These are phyloP conservation scores for Tachyglossus aculeatus DNA, from an alignment of 2,797 vertebrate genomes.

Conservation along the genomic window DNA sequence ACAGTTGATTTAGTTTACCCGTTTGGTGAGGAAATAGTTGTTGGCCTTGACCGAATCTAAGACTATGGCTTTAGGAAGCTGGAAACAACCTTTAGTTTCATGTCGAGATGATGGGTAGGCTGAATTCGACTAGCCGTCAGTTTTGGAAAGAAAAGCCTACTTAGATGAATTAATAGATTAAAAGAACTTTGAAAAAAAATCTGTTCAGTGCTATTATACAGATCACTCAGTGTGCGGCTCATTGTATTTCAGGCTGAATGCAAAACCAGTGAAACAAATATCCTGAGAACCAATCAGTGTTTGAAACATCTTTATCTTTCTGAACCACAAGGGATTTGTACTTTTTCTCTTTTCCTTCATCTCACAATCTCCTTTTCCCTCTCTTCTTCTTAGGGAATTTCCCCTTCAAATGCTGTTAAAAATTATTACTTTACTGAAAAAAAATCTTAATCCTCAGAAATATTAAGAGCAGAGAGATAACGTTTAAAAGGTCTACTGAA, in stretches of 20 bases:
- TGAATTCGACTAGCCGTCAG: not conserved
- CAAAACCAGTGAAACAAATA: not conserved
- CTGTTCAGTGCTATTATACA: not conserved
- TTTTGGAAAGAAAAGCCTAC: not conserved
- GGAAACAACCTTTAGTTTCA: not conserved
- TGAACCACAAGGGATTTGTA: accelerated
- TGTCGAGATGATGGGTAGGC: not conserved
- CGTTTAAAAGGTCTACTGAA: too few species aligned
- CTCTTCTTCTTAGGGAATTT: too few species aligned
- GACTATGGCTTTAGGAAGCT: not conserved
- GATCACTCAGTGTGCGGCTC: not conserved
- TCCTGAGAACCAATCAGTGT: not conserved
- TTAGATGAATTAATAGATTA: not conserved
- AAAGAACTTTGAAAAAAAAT: not conserved
- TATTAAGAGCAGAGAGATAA: too few species aligned
- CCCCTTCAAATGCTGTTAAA: too few species aligned
- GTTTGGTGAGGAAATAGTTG: not conserved
- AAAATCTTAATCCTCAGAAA: too few species aligned
- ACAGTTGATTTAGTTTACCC: not conserved
- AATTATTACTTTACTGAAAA: not conserved
- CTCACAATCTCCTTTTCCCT: too few species aligned
- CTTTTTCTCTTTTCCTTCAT: not conserved
- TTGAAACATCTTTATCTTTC: not conserved
- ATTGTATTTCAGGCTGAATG: not conserved
- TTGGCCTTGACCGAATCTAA: not conserved